Evolutionary conservation across 2,113 vertebrate genomes (phyloP), one percentile per base, ranked within the genome.

Genomic region (Microcebus lehilahytsara): DNA sequence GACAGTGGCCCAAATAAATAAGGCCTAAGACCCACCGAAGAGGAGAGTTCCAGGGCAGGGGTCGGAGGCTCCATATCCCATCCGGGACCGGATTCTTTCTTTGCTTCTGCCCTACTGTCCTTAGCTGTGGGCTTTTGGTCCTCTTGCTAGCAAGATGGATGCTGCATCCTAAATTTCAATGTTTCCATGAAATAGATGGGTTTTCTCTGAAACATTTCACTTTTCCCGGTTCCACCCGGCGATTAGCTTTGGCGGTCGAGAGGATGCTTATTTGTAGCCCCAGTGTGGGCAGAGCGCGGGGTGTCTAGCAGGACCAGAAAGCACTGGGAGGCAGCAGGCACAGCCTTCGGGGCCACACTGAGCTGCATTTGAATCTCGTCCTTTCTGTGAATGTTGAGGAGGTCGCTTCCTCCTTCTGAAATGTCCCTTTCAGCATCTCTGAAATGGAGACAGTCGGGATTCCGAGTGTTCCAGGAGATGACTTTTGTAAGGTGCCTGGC

Each of bases 51-150:
- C 25, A 1, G 42, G 51, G 58, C 30, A 49, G 75, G 51, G 27
- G 1, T 17, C 4, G 6, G 10, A 46, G 30, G 19, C 6, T 17
- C 34, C n/a, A 5, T 32, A 1, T 1, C 56, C 64, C 71, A 9
- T 16, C 40, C 5, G 77, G 69, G 20, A 30, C 64, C 16, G 0
- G 1, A 1, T 16, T 37, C 58, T 53, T 60, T 4, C 1, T n/a
- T 37, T 56, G 20, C 40, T 51, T 46, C 78, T 27, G n/a, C 49
- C 6, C 30, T 9, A 6, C 66, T 13, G 0, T 9, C 64, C 88
- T 92, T 34, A 72, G 10, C n/a, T 30, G 30, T n/a, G 51, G 42
- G 53, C n/a, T 37, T 53, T 30, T 13, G 62, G 22, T 62, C 25
- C 25, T 86, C 27, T 62, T 40, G 40, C 16, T 3, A 19, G 14